phyloP scores from a whole-genome alignment of 2,888 invertebrate species.

The Volucella zonaria region DNA sequence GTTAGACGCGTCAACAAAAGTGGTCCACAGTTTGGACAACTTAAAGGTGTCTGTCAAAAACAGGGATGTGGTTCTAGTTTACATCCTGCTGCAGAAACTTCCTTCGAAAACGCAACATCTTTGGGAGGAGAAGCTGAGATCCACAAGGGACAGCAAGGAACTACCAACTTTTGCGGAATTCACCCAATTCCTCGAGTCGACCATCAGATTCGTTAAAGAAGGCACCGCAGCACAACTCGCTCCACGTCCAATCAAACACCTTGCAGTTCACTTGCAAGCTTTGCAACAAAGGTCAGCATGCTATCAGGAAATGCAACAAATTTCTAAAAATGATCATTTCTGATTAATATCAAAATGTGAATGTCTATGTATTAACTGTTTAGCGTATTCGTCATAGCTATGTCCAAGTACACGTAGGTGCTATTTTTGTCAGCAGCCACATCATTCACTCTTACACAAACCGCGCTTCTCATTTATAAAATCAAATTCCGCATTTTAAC shows the following conservation, averaged over 20 bases:
- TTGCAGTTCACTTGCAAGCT: background rate
- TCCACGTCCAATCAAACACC: background rate
- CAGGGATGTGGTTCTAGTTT: background rate
- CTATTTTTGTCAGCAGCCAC: conserved; percentile 7
- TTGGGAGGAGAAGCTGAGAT: background rate
- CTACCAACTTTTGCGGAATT: background rate
- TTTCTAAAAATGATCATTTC: conserved; percentile 5
- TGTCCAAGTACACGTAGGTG: conserved; percentile 7
- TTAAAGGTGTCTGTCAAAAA: background rate
- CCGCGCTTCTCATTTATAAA: background rate
- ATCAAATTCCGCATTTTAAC: background rate
- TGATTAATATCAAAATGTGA: background rate
- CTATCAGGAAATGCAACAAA: conserved; percentile 5
- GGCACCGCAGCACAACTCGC: background rate
- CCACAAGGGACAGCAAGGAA: background rate
- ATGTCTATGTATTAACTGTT: conserved; percentile 1
- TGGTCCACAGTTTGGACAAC: background rate
- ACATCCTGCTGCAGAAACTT: background rate
- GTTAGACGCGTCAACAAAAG: background rate
- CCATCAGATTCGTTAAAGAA: background rate
- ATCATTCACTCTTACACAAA: conserved; percentile 1
- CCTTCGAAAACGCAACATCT: too few species aligned
- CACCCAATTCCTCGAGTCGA: background rate
- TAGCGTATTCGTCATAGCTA: background rate
- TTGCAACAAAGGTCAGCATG: conserved; percentile 8